Base-by-base conservation (phyloP, 2,888 invertebrate species). In the Syrista parreyssii region DNA sequence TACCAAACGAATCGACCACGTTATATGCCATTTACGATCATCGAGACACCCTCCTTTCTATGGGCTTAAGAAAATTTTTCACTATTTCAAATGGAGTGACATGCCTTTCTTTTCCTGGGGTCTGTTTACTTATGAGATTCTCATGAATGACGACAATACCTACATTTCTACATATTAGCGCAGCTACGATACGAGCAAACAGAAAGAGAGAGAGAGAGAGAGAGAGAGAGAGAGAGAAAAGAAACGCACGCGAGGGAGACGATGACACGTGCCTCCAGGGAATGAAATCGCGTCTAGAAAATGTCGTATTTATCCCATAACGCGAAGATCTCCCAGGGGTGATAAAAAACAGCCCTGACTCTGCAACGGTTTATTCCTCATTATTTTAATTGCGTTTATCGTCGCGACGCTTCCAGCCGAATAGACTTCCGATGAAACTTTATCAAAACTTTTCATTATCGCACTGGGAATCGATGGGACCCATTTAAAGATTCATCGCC, bases 371-470 rank as follows among this genome's bases (percentile, higher is more conserved):
- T 71, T 36, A 68, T 31, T 31, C 31, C 75, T 75, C 75, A 75
- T 75, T 75, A 75, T 55, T 40, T 55, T 75, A 75, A 75, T 75
- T 75, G 75, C 75, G 30, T 75, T 55, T 68, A 68, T 36, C 32
- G 75, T 36, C 75, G 75, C 33, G 15, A 55, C 35, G 35, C 71
- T 76, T 36, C 36, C 55, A 55, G 23, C 55, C 55, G 23, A 55
- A 55, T 55, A 2, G 55, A 23, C 23, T 55, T 23, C 1, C 55
- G 23, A 23, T 55, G 55, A 55, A 23, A 55, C 23, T 55, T 55
- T 55, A 55, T 55, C 55, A 23, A 55, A 55, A 55, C 23, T 23
- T 34, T 55, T 55, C 23, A 23, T 55, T 55, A 23, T 55, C 55
- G 23, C 15, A 55, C 23, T 55, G 55, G 23, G 15, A 23, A 9